Base-by-base conservation (phyloP, 2,797 vertebrate genomes). In the Harpagifer antarcticus region DNA sequence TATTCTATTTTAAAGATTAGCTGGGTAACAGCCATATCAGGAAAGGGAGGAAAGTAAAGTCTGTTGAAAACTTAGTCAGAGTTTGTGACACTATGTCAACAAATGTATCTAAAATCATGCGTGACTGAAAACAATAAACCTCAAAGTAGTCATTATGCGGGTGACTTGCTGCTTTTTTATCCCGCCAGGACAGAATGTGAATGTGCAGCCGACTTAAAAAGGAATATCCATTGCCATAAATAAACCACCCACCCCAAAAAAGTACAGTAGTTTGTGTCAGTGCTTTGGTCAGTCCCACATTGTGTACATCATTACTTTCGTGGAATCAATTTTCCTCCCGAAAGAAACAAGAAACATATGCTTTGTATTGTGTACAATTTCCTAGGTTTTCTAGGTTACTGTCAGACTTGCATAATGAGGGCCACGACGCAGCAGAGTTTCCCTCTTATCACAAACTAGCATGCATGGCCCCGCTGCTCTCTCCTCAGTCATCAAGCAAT, bases 401-500 rank as follows among this genome's bases (percentile, higher is more conserved):
- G 90, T 93, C 89, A 91, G 89, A 71, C 90, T 89, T 86, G 91
- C 90, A 94, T 93, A 94, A 96, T 93, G 90, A 94, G 89, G 90
- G 88, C 90, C 83, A 72, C 54, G 92, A 94, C 92, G 90, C 97
- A 95, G 96, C 95, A 91, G 95, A 95, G 95, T 94, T 95, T 94
- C 95, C 95, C 97, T 97, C 96, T 98, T 98, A 98, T 98, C 97
- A 95, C 96, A 95, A 95, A 97, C 96, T 97, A 97, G 96, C 97
- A 98, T 96, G 96, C 95, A 92, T 95, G 96, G 96, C 96, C 96
- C 96, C 91, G 94, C 94, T 96, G 96, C 96, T 96, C 94, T 95
- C 95, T 94, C 95, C 96, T 95, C 96, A 96, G 97, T 96, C 95
- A 95, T 96, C 96, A 96, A 96, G 94, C 96, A 96, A 96, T 96